Conservation (phyloP, 2,113 vertebrate genomes). For the Calidris pygmaea region DNA sequence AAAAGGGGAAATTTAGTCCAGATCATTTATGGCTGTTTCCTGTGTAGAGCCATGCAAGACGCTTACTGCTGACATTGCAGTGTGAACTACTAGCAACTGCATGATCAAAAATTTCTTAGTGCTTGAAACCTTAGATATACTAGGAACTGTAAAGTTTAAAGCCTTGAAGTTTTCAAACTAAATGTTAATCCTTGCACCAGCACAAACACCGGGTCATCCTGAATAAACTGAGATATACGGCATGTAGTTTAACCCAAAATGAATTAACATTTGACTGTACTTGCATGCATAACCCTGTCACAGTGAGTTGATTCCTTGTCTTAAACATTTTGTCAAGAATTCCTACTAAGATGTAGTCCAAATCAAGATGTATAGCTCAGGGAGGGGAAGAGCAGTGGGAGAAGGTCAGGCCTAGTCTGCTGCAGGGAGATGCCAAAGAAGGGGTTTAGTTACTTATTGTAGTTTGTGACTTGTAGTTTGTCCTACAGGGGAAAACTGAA, state of each 20-base stretch:
- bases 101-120: neutral
- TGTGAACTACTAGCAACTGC: neutral
- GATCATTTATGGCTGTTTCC: conserved; percentile 14
- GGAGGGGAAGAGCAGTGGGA: neutral
- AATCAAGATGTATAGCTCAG: fast-evolving
- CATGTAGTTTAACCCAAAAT: neutral
- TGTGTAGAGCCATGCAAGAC: neutral
- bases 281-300: neutral
- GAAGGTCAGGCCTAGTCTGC: neutral
- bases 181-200: neutral
- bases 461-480: neutral
- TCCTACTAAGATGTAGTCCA: neutral
- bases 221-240: neutral
- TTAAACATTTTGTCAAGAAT: neutral
- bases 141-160: neutral
- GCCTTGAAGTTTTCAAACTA: neutral
- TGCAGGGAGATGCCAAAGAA: neutral
- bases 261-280: neutral
- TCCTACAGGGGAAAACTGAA: neutral
- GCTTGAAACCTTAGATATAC: neutral
- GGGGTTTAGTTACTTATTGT: neutral
- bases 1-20: conserved; percentile 23
- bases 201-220: neutral
- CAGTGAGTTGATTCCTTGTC: neutral
- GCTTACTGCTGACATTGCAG: neutral